Conservation (phyloP, 2,797 vertebrate genomes). For the Chrysocyon brachyurus region DNA sequence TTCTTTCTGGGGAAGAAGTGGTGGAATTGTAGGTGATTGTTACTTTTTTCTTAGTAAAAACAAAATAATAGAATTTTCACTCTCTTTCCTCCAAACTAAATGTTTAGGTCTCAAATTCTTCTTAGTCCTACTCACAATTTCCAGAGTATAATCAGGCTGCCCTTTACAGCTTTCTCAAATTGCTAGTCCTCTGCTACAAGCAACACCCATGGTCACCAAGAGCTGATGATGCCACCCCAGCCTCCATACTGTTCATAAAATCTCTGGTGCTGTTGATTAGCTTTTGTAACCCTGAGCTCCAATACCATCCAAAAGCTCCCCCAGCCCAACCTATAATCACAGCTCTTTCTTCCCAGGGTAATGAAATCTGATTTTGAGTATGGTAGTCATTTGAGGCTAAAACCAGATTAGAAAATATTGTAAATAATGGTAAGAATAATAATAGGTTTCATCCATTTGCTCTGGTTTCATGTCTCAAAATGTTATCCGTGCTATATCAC, state of each 20-base stretch:
- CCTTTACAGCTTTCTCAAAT: background rate
- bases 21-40: background rate
- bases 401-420: background rate
- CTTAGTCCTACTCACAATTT: background rate
- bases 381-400: background rate
- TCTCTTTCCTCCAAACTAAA: background rate
- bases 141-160: background rate
- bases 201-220: background rate
- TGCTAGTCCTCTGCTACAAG: background rate
- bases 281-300: background rate
- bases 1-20: background rate
- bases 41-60: conserved; percentile 12
- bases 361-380: background rate
- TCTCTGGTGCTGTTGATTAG: background rate
- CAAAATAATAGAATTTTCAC: background rate
- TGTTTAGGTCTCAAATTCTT: background rate
- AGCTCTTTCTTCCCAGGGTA: background rate
- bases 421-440: background rate
- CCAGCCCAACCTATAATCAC: background rate
- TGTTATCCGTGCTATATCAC: background rate
- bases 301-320: background rate
- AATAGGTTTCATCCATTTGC: background rate
- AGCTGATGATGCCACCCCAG: background rate
- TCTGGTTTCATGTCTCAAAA: background rate
- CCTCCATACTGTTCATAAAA: background rate